Percentiles rank a stretch among this genome's conserved stretches.
These are phyloP conservation scores for Metalampra italica DNA, from an alignment of 2,888 invertebrate genomes.

Conservation along the genomic window DNA sequence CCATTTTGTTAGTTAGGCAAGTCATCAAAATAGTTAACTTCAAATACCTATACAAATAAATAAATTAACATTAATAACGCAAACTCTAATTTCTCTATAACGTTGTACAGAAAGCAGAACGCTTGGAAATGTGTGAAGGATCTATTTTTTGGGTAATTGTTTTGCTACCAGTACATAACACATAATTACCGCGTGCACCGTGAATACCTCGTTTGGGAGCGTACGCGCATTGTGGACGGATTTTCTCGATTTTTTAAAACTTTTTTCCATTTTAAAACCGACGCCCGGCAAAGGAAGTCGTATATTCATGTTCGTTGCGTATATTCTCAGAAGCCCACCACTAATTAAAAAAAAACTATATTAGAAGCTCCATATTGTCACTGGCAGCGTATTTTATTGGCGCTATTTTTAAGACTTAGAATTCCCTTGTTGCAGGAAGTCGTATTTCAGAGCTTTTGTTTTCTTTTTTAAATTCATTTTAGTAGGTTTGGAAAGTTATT, in stretches of 20 bases:
- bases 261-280: slow-evolving; percentile 58
- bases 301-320: slow-evolving; percentile 30
- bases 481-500: not conserved
- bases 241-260: slow-evolving; percentile 41
- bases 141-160: slow-evolving; percentile 12
- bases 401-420: slow-evolving; percentile 48
- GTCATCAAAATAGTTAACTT: too few species aligned
- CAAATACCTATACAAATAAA: too few species aligned
- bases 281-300: slow-evolving; percentile 55
- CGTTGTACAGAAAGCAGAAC: too few species aligned
- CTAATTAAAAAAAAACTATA: slow-evolving; percentile 59
- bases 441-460: slow-evolving; percentile 41
- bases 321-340: slow-evolving; percentile 42
- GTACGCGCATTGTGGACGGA: slow-evolving; percentile 57
- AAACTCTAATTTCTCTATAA: too few species aligned
- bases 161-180: slow-evolving; percentile 43
- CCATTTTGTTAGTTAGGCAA: too few species aligned
- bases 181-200: slow-evolving; percentile 51
- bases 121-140: not conserved
- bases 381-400: slow-evolving; percentile 46
- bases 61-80: too few species aligned
- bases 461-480: slow-evolving; percentile 18
- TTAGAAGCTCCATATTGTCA: slow-evolving; percentile 21
- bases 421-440: slow-evolving; percentile 51
- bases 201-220: slow-evolving; percentile 59